Base-by-base conservation (phyloP, 2,888 invertebrate genomes). In the Caenorhabditis virilis region DNA sequence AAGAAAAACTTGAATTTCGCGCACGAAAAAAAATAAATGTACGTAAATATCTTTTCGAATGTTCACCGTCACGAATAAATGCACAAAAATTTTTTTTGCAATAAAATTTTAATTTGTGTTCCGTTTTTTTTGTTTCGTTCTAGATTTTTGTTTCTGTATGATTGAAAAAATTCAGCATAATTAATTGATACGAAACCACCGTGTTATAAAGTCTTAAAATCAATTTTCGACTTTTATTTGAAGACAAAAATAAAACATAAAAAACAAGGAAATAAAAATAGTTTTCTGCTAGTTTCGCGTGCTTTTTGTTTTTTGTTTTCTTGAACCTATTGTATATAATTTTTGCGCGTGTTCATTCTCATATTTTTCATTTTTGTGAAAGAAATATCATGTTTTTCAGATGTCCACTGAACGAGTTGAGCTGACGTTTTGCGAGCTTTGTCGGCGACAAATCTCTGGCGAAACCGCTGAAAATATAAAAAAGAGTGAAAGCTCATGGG, bases 371-470 rank as follows among this genome's bases (percentile, higher is more conserved):
- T 41, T 41, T 41, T 41, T 41, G 20, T 15, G 5, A 22, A 20
- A 22, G 20, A 30, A 30, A 30, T 9, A 30, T n/a, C n/a, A n/a
- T n/a, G n/a, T n/a, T 18, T 42, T 42, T 23, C 23, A 42, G 42
- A 27, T 45, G 18, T 7, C 25, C 2, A 16, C 27, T 3, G 43
- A 45, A 26, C 2, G 16, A 18, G 43, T 45, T 6, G 6, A 16
- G 7, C 15, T 63, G 20, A 18, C 33, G 1, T 49, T 63, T 9
- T 72, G 72, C 45, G 48, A 49, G n/a, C n/a, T 60, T 16, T 72
- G 72, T 39, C 36, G 41, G 11, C 61, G 72, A 3, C 72, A 72
- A 56, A 68, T 72, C 16, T 47, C 72, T 2, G 72, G 72, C 18
- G 62, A 67, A 36, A 36, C 45, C 18, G 62, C 62, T 16, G 50